Evolutionary conservation across 2,888 invertebrate genomes (phyloP).

Genomic region (Lepidonotus clava): DNA sequence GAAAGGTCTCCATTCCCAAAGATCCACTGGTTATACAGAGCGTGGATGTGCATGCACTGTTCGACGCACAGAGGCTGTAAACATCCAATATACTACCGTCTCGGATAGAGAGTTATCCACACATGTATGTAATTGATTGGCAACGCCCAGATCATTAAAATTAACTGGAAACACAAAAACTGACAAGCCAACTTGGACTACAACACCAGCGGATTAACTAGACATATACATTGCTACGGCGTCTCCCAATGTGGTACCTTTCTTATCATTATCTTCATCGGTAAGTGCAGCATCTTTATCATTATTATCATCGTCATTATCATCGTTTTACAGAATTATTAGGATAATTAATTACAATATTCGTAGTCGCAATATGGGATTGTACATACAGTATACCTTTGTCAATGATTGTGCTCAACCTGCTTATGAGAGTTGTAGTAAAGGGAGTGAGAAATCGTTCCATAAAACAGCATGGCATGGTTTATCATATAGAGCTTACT

Average conservation of each 20-base stretch:
- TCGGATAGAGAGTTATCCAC: not conserved
- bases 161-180: conserved; percentile 28
- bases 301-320: too few species aligned
- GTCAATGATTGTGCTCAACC: conserved; percentile 35
- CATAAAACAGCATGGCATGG: conserved; percentile 13
- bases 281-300: not conserved
- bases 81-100: not conserved
- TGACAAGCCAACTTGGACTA: conserved; percentile 36
- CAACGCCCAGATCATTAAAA: not conserved
- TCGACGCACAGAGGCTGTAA: not conserved
- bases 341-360: conserved; percentile 3
- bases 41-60: not conserved
- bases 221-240: conserved; percentile 14
- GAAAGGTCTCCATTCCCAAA: not conserved
- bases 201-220: conserved; percentile 11
- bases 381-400: conserved; percentile 13
- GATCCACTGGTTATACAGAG: not conserved
- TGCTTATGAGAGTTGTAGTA: not conserved
- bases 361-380: not conserved
- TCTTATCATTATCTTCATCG: not conserved
- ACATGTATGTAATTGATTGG: not conserved
- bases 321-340: too few species aligned
- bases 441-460: not conserved
- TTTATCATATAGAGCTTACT: not conserved
- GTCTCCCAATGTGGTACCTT: not conserved